phyloP scores from a whole-genome alignment of 2,113 vertebrate species.

The Hemiprocne comata region DNA sequence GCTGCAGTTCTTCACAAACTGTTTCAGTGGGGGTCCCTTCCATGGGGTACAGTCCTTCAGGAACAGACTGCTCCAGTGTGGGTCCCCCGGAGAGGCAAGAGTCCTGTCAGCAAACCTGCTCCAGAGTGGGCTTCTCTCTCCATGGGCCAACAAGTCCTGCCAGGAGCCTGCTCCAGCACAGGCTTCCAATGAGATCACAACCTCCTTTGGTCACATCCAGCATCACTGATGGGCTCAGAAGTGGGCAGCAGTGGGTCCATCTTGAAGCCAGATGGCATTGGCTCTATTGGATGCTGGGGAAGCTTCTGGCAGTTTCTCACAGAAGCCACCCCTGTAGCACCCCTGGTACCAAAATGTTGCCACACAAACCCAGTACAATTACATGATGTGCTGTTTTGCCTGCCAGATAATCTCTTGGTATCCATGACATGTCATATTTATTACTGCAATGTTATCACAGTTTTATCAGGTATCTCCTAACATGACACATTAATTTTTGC shows the following conservation, averaged over 20 bases:
- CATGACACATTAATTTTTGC: not conserved
- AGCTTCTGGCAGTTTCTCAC: not conserved
- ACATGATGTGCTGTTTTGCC: not conserved
- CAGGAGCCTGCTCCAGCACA: no score
- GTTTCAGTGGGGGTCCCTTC: no score
- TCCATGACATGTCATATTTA: not conserved
- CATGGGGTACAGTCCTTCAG: no score
- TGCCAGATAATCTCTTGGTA: not conserved
- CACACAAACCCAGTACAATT: not conserved
- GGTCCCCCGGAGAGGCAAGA: no score
- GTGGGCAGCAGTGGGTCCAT: not conserved
- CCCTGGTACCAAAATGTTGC: no score
- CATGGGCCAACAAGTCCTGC: no score
- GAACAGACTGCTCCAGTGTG: not conserved
- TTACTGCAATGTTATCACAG: not conserved
- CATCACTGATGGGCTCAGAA: accelerated
- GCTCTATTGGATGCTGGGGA: no score
- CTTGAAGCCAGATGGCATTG: not conserved
- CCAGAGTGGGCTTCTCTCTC: not conserved
- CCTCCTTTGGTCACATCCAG: no score
- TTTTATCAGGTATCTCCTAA: not conserved
- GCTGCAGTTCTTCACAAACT: no score
- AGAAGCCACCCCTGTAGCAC: no score
- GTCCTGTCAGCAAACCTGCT: not conserved
- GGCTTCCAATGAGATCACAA: no score